phyloP scores from a whole-genome alignment of 2,888 invertebrate genomes.

The Eugnorisma glareosa region DNA sequence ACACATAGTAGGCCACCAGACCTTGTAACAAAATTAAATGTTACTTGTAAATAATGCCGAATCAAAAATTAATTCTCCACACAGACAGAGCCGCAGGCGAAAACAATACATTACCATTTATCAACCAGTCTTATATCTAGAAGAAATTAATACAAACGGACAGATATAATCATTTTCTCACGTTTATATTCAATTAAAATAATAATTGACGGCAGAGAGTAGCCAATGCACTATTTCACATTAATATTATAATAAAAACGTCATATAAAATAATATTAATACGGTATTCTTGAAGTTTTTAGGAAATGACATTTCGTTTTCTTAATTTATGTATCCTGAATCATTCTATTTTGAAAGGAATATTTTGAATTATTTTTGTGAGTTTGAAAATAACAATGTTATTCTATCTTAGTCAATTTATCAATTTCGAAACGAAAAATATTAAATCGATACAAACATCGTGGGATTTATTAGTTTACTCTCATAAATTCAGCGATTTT shows the following conservation, averaged over 20 bases:
- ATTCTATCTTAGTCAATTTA: background rate
- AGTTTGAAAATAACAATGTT: background rate
- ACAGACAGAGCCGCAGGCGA: constrained; percentile 18
- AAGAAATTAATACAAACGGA: constrained; percentile 37
- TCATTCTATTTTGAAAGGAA: constrained; percentile 6
- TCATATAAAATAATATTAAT: constrained; percentile 31
- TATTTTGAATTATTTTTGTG: constrained; percentile 1
- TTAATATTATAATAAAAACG: constrained; percentile 43
- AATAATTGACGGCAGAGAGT: constrained; percentile 53
- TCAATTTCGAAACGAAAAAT: background rate
- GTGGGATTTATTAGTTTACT: background rate
- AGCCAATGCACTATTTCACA: constrained; percentile 36
- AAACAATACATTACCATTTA: constrained; percentile 29
- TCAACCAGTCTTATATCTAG: background rate
- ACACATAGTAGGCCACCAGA: too few species aligned
- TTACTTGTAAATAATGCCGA: background rate
- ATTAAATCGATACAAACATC: background rate
- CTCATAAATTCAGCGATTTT: background rate
- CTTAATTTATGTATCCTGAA: constrained; percentile 55
- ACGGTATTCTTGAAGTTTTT: constrained; percentile 17
- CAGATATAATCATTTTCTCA: constrained; percentile 58
- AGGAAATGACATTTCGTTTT: constrained; percentile 30
- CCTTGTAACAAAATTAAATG: background rate
- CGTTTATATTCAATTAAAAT: constrained; percentile 66
- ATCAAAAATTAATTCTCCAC: background rate